Conservation (phyloP, 2,113 vertebrate genomes). For the Struthio camelus region DNA sequence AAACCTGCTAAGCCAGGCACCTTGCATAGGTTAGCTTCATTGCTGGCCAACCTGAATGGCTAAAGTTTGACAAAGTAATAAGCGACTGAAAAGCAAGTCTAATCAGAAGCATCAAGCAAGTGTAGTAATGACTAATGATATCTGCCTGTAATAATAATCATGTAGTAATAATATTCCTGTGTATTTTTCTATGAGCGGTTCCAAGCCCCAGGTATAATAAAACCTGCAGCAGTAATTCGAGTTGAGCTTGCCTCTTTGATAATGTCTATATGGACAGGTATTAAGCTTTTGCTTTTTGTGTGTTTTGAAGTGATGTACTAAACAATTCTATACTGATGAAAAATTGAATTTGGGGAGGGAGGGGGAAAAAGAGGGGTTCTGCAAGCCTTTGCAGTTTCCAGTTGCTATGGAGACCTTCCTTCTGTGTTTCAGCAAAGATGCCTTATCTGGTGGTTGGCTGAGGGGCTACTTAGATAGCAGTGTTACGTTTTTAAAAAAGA, state of each 20-base stretch:
- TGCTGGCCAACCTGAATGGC: background rate
- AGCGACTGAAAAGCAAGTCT: background rate
- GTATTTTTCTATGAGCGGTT: background rate
- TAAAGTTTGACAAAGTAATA: background rate
- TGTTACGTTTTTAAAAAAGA: background rate
- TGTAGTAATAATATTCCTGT: background rate
- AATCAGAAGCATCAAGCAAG: background rate
- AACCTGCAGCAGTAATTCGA: background rate
- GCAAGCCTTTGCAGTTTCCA: background rate
- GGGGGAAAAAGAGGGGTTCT: background rate
- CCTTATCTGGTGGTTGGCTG: background rate
- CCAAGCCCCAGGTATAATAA: background rate
- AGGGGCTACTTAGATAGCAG: background rate
- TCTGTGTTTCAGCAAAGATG: background rate
- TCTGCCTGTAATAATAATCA: background rate
- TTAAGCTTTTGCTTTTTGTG: background rate
- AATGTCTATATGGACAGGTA: background rate
- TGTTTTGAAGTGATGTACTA: background rate
- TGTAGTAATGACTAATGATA: background rate
- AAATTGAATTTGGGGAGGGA: background rate
- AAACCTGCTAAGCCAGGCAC: background rate
- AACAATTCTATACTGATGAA: background rate
- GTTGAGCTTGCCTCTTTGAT: background rate
- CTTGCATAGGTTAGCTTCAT: background rate
- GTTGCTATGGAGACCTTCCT: slow-evolving; percentile 42